phyloP scores from a whole-genome alignment of 2,797 vertebrate genomes.

The Poeciliopsis gracilis region DNA sequence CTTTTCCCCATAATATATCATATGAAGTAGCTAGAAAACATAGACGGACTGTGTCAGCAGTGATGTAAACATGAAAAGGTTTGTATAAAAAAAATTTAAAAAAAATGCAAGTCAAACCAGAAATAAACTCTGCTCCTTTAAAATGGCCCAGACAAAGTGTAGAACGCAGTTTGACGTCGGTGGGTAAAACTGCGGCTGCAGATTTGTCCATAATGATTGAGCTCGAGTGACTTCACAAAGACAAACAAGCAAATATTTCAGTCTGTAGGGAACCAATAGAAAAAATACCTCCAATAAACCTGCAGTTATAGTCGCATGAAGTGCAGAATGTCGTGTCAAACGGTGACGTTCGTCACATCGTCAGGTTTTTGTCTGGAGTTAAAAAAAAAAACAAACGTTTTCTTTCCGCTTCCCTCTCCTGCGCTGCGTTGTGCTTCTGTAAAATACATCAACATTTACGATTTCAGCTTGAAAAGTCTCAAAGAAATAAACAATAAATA shows the following conservation, averaged over 20 bases:
- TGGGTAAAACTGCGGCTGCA: neutral
- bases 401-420: neutral
- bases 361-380: neutral
- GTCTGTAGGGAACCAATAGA: neutral
- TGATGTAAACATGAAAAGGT: neutral
- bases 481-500: neutral
- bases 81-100: neutral
- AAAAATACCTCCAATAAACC: neutral
- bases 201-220: neutral
- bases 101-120: neutral
- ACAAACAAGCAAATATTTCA: neutral
- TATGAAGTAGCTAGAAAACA: constrained; percentile 25
- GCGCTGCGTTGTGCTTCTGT: neutral
- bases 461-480: neutral
- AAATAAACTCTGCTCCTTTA: neutral
- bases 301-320: neutral
- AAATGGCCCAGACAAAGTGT: neutral
- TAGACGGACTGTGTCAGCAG: neutral
- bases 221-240: neutral
- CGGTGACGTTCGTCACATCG: neutral
- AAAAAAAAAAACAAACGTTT: neutral
- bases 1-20: constrained; percentile 34
- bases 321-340: neutral
- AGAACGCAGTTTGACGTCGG: neutral
- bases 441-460: no score